Base-by-base conservation (phyloP, 2,888 invertebrate genomes). In the Apotomis turbidana region DNA sequence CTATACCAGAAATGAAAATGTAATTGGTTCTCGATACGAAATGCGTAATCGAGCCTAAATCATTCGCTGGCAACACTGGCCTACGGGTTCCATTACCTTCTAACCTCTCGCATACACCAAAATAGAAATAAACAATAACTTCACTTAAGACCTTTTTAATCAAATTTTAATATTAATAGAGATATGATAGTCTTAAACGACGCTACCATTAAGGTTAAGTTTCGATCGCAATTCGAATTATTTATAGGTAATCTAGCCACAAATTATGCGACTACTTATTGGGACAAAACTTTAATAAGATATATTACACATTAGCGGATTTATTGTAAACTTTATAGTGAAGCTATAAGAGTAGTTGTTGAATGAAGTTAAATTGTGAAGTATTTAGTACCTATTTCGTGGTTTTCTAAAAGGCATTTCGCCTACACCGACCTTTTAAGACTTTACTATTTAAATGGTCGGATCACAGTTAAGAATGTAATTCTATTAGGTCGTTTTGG, bases 41-140 rank as follows among this genome's bases (percentile, higher is more conserved):
- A 71, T 71, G 71, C 71, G 71, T 71, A 66, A 71, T 71, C 71
- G 66, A 66, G 59, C 49, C 54, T 66, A 71, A 71, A 70, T 70
- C 70, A 70, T 54, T 38, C 27, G n/a, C 55, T 66, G 46, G 66
- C 61, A 69, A 55, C 61, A 61, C 58, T 70, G 63, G 64, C 70
- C 70, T 52, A 52, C 63, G 64, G 70, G 41, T 51, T 44, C 46
- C 36, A 36, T 57, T 49, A 54, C 38, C 61, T 62, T 52, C n/a
- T 52, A 52, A 62, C 62, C 38, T 49, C 27, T 12, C 36, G n/a
- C 36, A 8, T 58, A 58, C 44, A 5, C 15, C 9, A 57, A n/a
- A 52, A 51, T 9, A 55, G 4, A 64, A 59, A 54, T 36, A 6
- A 51, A 13, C 13, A 4, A 44, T 27, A 38, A 52, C 13, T 3